Evolutionary conservation across 2,113 vertebrate genomes (phyloP).

Genomic region (Brachirus orientalis): DNA sequence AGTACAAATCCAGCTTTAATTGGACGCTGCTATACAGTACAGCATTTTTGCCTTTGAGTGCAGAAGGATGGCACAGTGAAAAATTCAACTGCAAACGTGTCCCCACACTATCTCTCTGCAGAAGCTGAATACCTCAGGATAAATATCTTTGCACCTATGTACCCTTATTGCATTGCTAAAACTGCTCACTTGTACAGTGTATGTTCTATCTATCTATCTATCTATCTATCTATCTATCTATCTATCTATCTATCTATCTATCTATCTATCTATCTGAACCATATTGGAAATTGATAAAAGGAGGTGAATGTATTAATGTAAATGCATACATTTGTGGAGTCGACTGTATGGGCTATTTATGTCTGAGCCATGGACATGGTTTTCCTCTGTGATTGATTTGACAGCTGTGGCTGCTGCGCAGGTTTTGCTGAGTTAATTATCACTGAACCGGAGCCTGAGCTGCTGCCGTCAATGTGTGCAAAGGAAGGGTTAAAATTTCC

Average conservation of each 20-base stretch:
- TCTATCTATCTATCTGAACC: too few relatives aligned
- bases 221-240: too few relatives aligned
- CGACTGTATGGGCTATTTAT: not conserved
- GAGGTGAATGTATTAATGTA: slow-evolving; percentile 4
- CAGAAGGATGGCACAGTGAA: slow-evolving; percentile 7
- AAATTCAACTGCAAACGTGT: slow-evolving; percentile 29
- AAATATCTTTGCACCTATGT: too few relatives aligned
- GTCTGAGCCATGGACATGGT: not conserved
- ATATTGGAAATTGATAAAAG: not conserved
- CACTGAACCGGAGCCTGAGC: not conserved
- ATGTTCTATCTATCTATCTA: too few relatives aligned
- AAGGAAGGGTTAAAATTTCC: slow-evolving; percentile 1
- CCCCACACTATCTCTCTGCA: slow-evolving; percentile 6
- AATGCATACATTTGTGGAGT: too few relatives aligned
- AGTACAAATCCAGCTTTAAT: slow-evolving; percentile 63
- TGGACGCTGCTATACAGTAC: slow-evolving; percentile 37
- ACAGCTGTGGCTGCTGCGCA: not conserved
- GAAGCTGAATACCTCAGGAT: not conserved
- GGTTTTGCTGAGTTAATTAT: too few relatives aligned
- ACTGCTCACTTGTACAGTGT: too few relatives aligned
- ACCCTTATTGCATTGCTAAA: too few relatives aligned
- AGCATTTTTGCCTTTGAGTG: slow-evolving; percentile 31
- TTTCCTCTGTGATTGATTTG: too few relatives aligned
- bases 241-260: too few relatives aligned
- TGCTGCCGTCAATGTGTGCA: slow-evolving; percentile 4